These are phyloP conservation scores for Tachina lurida DNA, from an alignment of 2,888 invertebrate genomes.

Conservation along the genomic window DNA sequence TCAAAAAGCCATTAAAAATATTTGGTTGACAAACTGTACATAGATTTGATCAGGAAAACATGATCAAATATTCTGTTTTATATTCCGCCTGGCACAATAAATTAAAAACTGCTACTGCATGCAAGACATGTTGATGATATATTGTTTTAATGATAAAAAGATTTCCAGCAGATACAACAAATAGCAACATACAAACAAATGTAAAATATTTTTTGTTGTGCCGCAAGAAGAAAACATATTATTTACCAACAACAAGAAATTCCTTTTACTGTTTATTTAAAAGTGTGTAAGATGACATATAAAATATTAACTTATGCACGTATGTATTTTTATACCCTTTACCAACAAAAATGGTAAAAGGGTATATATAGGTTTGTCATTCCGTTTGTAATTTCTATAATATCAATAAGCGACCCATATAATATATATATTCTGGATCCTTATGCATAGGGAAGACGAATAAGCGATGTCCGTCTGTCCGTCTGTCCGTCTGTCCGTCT, in stretches of 20 bases:
- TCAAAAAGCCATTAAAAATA: neutral
- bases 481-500: no score
- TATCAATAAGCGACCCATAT: no score
- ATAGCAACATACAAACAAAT: slow-evolving; percentile 5
- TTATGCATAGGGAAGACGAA: no score
- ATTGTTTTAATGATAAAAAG: slow-evolving; percentile 36
- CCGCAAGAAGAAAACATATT: slow-evolving; percentile 10
- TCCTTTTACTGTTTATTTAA: slow-evolving; percentile 18
- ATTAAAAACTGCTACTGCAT: slow-evolving; percentile 19
- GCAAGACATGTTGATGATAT: slow-evolving; percentile 14
- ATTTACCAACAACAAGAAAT: slow-evolving; percentile 6
- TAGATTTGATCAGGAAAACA: slow-evolving; percentile 13
- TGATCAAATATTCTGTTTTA: slow-evolving; percentile 38
- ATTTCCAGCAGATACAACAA: slow-evolving; percentile 29
- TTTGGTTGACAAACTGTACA: neutral
- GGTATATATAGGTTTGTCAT: no score
- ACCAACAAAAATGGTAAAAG: no score
- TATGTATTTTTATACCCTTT: slow-evolving; percentile 11
- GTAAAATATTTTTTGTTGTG: neutral
- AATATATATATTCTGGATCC: no score
- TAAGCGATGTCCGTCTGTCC: no score
- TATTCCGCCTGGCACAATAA: slow-evolving; percentile 27
- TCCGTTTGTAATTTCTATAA: no score
- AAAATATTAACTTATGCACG: slow-evolving; percentile 17
- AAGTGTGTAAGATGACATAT: slow-evolving; percentile 5